A percentile compares a stretch with the other conserved stretches of the same genome.
phyloP scores from a whole-genome alignment of 1,140 invertebrate genomes.

The Drosophila leontia region DNA sequence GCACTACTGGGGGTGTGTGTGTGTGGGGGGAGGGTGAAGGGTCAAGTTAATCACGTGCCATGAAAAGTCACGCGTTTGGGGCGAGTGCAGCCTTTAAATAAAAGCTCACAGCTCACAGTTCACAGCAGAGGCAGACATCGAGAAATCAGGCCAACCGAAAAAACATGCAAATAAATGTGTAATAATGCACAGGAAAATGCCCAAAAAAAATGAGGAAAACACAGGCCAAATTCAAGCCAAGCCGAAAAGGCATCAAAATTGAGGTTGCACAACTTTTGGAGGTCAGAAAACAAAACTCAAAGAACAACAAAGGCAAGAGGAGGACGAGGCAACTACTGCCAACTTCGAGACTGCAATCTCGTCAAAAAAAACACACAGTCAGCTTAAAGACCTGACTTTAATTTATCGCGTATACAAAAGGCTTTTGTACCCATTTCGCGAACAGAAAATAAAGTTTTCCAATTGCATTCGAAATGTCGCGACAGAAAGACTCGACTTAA shows the following conservation, averaged over 20 bases:
- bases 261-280: constrained; percentile 60
- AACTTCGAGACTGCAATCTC: constrained; percentile 21
- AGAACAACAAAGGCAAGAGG: constrained; percentile 18
- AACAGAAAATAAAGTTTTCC: constrained; percentile 10
- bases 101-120: constrained; percentile 14
- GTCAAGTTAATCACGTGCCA: constrained; percentile 79
- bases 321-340: constrained; percentile 1
- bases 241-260: constrained; percentile 34
- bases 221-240: constrained; percentile 1
- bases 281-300: constrained; percentile 45
- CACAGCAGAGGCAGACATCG: constrained; percentile 36
- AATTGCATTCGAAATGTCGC: constrained; percentile 1
- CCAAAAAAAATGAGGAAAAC: constrained; percentile 10
- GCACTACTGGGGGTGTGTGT: background rate
- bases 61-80: constrained; percentile 70
- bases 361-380: constrained; percentile 10
- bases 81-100: constrained; percentile 19
- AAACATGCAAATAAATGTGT: constrained; percentile 57
- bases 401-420: constrained; percentile 14
- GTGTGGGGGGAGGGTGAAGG: constrained; percentile 13
- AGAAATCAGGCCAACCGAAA: constrained; percentile 30
- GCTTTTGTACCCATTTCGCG: background rate
- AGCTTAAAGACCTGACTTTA: constrained; percentile 1
- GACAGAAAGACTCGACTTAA: constrained; percentile 9
- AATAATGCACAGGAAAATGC: constrained; percentile 51